phyloP scores from a whole-genome alignment of 2,888 invertebrate genomes.

The Tridacna crocea region DNA sequence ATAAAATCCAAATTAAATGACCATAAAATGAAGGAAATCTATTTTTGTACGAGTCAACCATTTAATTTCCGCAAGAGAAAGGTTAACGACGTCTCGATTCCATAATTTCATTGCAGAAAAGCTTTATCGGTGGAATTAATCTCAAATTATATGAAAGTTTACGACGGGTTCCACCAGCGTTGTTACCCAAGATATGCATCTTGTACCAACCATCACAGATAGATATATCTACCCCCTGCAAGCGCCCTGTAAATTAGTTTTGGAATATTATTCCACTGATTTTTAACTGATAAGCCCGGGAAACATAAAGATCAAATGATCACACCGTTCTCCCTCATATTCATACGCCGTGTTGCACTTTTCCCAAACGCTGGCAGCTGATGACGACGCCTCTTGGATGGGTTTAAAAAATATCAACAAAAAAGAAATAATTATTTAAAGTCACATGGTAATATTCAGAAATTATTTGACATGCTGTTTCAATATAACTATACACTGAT shows the following conservation, averaged over 20 bases:
- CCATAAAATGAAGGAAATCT: too few relatives aligned
- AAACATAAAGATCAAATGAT: conserved; percentile 28
- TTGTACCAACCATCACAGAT: conserved; percentile 7
- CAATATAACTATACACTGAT: too few relatives aligned
- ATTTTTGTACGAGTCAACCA: too few relatives aligned
- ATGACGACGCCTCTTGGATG: too few relatives aligned
- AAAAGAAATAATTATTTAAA: too few relatives aligned
- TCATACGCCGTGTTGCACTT: too few relatives aligned
- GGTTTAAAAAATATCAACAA: too few relatives aligned
- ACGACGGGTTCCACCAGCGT: conserved; percentile 37
- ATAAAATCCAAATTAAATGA: too few relatives aligned
- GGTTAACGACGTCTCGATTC: conserved; percentile 52
- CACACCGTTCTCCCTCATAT: background rate
- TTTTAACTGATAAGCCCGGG: conserved; percentile 14
- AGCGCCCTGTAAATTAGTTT: conserved; percentile 46
- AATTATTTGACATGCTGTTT: too few relatives aligned
- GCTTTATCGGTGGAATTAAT: conserved; percentile 53
- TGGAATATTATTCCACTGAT: conserved; percentile 41
- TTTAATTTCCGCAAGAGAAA: background rate
- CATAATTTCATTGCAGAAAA: conserved; percentile 50
- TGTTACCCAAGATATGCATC: conserved; percentile 37
- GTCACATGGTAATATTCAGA: too few relatives aligned
- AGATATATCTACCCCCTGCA: conserved; percentile 42
- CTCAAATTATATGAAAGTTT: conserved; percentile 59
- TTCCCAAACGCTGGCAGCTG: too few relatives aligned